These are phyloP conservation scores for Hormiphora californensis DNA, from an alignment of 37 sponge, comb jelly and placozoan genomes.

Conservation along the genomic window DNA sequence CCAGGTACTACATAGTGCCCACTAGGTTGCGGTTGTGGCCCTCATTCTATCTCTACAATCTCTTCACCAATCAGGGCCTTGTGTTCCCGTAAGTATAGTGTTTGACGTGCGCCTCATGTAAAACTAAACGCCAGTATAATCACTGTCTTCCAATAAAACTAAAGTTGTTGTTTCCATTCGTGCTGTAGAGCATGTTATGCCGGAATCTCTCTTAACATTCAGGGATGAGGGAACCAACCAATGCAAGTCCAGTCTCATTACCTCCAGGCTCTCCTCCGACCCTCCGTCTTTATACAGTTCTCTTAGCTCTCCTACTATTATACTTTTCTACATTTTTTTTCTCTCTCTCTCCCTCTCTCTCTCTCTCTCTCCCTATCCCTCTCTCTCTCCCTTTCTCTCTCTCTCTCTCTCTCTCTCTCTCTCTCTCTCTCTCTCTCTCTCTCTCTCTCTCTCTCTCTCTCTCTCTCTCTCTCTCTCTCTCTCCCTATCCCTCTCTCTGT, in stretches of 20 bases:
- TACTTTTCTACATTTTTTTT: background rate
- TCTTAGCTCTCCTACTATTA: background rate
- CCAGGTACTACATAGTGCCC: background rate
- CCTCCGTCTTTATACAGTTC: background rate
- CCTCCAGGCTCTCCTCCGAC: background rate
- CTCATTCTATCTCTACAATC: constrained; percentile 14
- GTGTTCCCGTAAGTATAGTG: no score
- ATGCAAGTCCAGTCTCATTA: no score
- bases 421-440: background rate
- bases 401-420: background rate
- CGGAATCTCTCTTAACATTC: no score
- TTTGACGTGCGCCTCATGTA: no score
- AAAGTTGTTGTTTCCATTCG: no score
- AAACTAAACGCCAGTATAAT: background rate
- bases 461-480: background rate
- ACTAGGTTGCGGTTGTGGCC: constrained; percentile 20
- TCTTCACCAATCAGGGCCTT: background rate
- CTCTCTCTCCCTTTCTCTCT: background rate
- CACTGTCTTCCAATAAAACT: no score
- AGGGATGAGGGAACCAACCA: no score
- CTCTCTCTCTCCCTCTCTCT: background rate
- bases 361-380: background rate
- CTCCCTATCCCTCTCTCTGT: background rate
- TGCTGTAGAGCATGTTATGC: no score
- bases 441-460: background rate